Base-by-base conservation (phyloP, 2,888 invertebrate genomes). In the Hemicrepidius hirtus region DNA sequence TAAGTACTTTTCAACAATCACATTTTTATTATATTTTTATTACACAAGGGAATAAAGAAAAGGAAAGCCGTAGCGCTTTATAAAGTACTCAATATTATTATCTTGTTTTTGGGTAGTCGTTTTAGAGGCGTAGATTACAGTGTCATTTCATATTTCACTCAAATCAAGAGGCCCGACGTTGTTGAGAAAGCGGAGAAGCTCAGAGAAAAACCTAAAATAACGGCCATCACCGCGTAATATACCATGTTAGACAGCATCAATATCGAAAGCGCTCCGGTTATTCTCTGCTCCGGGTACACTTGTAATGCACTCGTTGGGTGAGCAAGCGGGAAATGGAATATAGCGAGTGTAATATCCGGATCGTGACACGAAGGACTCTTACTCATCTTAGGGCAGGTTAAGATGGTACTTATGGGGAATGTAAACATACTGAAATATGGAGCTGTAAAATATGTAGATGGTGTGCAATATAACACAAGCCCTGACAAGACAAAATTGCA, bases 301-400 rank as follows among this genome's bases (percentile, higher is more conserved):
- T 63, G 44, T 55, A 63, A 69, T 63, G 69, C 53, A 62, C 50
- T 69, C 62, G 59, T 64, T 50, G 49, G 68, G 28, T 69, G 65
- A 63, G 63, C 67, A 41, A 20, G 57, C 46, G 67, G 75, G 75
- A 76, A 76, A 75, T 76, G 68, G 74, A 75, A 76, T 74, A 72
- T 65, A 66, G 66, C 60, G 69, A 57, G 75, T 67, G 75, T 76
- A 76, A 76, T 76, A 75, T 76, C 75, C 75, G 75, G 74, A 46
- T 72, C 65, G 60, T 66, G 68, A 65, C 71, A 73, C 57, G 60
- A 70, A 66, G 69, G 49, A 65, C 72, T 60, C 66, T 75, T 73
- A 75, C 63, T 71, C 68, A 71, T 65, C 63, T 71, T 64, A 59
- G 68, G 71, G 65, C 57, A 60, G 71, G 71, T 64, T 71, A 59